Evolutionary conservation across 2,113 vertebrate species (phyloP).

Genomic region (Megaleporinus macrocephalus): DNA sequence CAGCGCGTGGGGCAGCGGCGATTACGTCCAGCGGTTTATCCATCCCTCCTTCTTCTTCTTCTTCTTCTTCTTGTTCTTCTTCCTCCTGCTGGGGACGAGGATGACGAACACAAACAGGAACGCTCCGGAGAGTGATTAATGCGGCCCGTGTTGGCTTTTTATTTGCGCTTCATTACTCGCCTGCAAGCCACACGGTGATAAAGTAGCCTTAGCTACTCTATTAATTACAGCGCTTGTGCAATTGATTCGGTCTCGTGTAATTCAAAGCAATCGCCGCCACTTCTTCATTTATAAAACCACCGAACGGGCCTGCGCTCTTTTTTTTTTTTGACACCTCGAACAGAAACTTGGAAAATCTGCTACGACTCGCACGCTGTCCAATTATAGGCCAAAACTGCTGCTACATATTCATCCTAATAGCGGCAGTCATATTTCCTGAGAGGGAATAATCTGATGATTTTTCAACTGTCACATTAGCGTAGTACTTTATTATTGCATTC

Average conservation of each 20-base stretch:
- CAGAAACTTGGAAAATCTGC: not conserved
- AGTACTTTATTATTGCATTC: not conserved
- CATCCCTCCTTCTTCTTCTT: not conserved
- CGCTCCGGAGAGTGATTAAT: not conserved
- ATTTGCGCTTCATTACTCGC: conserved; percentile 1
- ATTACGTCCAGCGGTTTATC: not conserved
- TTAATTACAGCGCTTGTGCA: conserved; percentile 5
- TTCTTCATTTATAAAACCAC: not conserved
- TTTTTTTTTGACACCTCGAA: not conserved
- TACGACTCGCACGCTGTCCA: not conserved
- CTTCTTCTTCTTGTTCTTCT: no score
- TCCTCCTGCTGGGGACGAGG: not conserved
- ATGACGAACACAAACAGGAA: not conserved
- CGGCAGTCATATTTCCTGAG: not conserved
- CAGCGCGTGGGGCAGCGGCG: not conserved
- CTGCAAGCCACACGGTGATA: not conserved
- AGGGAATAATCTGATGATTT: not conserved
- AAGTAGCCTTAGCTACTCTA: not conserved
- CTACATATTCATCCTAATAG: conserved; percentile 5
- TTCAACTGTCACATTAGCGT: not conserved
- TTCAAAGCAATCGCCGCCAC: not conserved
- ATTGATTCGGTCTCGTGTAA: conserved; percentile 2
- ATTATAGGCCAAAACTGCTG: conserved; percentile 3
- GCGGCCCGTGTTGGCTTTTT: conserved; percentile 10
- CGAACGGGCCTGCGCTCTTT: not conserved